phyloP scores from a whole-genome alignment of 2,113 vertebrate species.

The Alaudala cheleensis region DNA sequence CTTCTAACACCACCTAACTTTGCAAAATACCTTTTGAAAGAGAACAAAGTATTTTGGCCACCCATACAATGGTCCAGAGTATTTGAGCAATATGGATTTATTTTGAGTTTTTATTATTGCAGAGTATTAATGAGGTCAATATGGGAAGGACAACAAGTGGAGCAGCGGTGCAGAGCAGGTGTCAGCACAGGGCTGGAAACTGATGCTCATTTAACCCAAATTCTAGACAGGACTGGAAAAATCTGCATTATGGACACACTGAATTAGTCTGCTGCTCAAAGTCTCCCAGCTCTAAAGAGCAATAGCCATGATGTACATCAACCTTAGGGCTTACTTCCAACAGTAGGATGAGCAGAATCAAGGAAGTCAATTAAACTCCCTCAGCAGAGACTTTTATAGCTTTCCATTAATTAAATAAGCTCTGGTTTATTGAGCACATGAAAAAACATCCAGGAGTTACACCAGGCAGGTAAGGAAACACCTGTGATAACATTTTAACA shows the following conservation, averaged over 20 bases:
- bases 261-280: not conserved
- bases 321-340: not conserved
- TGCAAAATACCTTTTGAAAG: not conserved
- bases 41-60: not conserved
- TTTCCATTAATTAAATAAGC: not conserved
- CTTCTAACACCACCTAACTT: not conserved
- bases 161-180: not conserved
- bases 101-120: not conserved
- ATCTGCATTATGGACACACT: not conserved
- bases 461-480: not conserved
- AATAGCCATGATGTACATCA: not conserved
- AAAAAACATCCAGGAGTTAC: not conserved
- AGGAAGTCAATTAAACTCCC: not conserved
- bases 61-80: not conserved
- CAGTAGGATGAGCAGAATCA: not conserved
- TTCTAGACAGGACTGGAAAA: not conserved
- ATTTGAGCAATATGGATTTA: not conserved
- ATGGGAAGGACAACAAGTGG: not conserved
- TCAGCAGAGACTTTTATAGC: not conserved
- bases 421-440: not conserved
- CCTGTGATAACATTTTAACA: not conserved
- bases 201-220: accelerated
- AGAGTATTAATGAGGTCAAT: not conserved
- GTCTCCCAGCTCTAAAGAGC: not conserved
- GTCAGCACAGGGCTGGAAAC: not conserved